Evolutionary conservation across 2,888 invertebrate species (phyloP), one percentile per base, ranked within the genome.

Genomic region (Cylloceria caligata): DNA sequence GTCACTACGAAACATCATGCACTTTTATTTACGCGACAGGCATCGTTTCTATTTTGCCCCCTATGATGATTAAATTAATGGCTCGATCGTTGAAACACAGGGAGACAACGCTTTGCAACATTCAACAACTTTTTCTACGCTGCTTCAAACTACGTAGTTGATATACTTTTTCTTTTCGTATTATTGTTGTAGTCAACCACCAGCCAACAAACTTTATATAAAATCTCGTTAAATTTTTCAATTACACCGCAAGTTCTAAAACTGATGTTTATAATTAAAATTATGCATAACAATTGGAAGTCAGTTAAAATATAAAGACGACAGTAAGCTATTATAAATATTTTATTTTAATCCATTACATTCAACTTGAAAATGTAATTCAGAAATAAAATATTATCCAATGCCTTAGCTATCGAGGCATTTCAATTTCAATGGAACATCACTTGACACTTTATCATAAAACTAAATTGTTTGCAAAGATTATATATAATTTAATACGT

Each of bases 1-100:
- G 49, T 13, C 27, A 27, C 27, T 13, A n/a, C 27, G 27, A 13
- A 55, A 55, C 27, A n/a, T 55, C 13, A 30, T 13, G 55, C 30
- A 30, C 30, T 55, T 55, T 30, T 16, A n/a, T 55, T 55, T 30
- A 55, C 30, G n/a, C 30, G 55, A 30, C 55, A 27, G 13, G 13
- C 27, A 4, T 1, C 2, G 5, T 6, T n/a, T 13, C 5, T 30
- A 30, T 13, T 55, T 7, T 13, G 13, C 0, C 2, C 9, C 1
- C 6, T n/a, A 6, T 6, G 30, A 30, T 30, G 55, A 55, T 30
- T 55, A 55, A 55, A n/a, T n/a, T 55, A 55, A 55, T 55, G 11
- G n/a, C 30, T 30, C n/a, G n/a, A 16, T 55, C 27, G 27, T n/a
- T n/a, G 6, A 55, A 55, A 55, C 13, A 30, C 4, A 30, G n/a